Evolutionary conservation across 2,797 vertebrate species (phyloP).

Genomic region (Apogon hyalosoma): DNA sequence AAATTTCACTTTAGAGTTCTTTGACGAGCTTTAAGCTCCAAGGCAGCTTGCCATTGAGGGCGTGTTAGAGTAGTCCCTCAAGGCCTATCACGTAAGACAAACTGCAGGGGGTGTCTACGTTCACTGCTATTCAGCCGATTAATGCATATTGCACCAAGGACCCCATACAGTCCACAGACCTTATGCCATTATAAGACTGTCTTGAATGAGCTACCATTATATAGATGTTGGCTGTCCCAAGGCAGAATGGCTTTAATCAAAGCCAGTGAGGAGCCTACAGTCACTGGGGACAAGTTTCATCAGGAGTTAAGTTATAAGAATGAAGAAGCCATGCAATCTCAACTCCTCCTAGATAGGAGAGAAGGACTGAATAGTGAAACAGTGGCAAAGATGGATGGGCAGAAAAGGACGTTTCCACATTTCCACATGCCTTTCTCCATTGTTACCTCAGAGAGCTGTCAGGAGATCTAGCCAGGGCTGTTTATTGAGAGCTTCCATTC

Average conservation of each 20-base stretch:
- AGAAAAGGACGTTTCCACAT: conserved; percentile 56
- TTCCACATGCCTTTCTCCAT: conserved; percentile 25
- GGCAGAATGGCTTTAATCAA: conserved; percentile 77
- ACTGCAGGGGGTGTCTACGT: conserved; percentile 64
- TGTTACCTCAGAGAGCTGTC: conserved; percentile 64
- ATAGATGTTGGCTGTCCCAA: conserved; percentile 66
- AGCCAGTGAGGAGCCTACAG: conserved; percentile 67
- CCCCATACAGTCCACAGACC: conserved; percentile 59
- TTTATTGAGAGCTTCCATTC: conserved; percentile 75
- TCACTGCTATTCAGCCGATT: conserved; percentile 64
- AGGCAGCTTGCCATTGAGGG: conserved; percentile 66
- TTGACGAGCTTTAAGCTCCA: conserved; percentile 66
- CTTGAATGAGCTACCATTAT: conserved; percentile 59
- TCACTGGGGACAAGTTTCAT: conserved; percentile 71
- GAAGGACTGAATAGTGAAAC: conserved; percentile 60
- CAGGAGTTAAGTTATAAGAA: conserved; percentile 69
- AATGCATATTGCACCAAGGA: conserved; percentile 61
- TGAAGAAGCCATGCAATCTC: conserved; percentile 49
- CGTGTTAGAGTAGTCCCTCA: conserved; percentile 58
- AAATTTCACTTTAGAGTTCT: conserved; percentile 71
- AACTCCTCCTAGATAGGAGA: conserved; percentile 43
- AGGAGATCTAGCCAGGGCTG: conserved; percentile 50
- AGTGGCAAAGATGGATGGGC: conserved; percentile 57
- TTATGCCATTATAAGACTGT: conserved; percentile 53
- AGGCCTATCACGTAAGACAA: conserved; percentile 66